Conservation (phyloP, 2,797 vertebrate species). For the Acipenser ruthenus region DNA sequence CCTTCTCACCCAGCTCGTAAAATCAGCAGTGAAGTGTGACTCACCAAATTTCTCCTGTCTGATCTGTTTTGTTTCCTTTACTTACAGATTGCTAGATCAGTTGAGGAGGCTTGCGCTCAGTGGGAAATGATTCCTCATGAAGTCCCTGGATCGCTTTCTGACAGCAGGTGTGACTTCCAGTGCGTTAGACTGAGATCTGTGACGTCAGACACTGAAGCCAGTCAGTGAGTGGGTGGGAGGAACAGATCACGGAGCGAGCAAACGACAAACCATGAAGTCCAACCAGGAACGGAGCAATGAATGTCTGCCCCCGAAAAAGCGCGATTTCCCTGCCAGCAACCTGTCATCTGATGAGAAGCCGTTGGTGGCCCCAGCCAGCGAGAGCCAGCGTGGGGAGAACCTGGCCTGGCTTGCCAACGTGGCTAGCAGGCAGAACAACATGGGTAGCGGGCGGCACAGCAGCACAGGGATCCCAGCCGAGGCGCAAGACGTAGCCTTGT, state of each 20-base stretch:
- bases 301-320: constrained; percentile 96
- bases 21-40: too few species aligned
- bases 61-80: constrained; percentile 15
- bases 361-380: constrained; percentile 58
- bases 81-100: constrained; percentile 69
- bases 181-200: constrained; percentile 71
- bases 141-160: constrained; percentile 75
- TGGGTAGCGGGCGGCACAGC: constrained; percentile 36
- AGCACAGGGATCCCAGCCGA: constrained; percentile 54
- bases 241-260: constrained; percentile 17
- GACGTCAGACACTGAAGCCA: constrained; percentile 68
- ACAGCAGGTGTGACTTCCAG: constrained; percentile 80
- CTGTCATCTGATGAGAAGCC: constrained; percentile 76
- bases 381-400: constrained; percentile 81
- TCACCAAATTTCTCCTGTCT: too few species aligned
- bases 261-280: constrained; percentile 81
- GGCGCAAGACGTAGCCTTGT: constrained; percentile 59
- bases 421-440: constrained; percentile 55
- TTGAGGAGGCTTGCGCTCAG: constrained; percentile 63
- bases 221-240: constrained; percentile 55
- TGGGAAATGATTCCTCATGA: constrained; percentile 99
- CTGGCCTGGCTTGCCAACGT: constrained; percentile 82
- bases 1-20: too few species aligned
- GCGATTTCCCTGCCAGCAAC: constrained; percentile 83
- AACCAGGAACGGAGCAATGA: constrained; percentile 97